phyloP scores from a whole-genome alignment of 1,140 invertebrate species.

The Nixonia krombeini region DNA sequence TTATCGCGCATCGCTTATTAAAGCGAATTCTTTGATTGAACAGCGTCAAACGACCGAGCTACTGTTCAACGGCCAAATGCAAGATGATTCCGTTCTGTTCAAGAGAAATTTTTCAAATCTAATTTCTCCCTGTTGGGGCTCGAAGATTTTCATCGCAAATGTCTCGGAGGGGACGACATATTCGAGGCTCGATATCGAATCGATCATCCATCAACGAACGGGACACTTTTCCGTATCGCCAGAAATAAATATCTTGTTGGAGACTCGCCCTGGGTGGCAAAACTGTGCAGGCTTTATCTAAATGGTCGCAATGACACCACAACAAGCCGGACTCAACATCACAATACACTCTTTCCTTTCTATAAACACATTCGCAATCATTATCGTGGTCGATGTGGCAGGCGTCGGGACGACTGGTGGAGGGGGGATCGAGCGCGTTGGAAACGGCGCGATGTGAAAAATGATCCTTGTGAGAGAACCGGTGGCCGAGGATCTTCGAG shows the following conservation, averaged over 20 bases:
- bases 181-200: constrained; percentile 2
- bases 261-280: constrained; percentile 46
- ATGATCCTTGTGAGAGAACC: constrained; percentile 62
- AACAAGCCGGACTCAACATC: constrained; percentile 58
- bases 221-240: no score
- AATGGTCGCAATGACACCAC: constrained; percentile 49
- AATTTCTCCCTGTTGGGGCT: no score
- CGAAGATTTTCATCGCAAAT: constrained; percentile 7
- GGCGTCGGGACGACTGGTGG: constrained; percentile 26
- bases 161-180: background rate
- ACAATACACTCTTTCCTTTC: constrained; percentile 50
- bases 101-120: no score
- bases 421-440: constrained; percentile 53
- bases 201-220: no score
- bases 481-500: constrained; percentile 30
- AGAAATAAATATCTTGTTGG: background rate
- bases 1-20: background rate
- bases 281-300: constrained; percentile 46
- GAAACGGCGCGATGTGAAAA: constrained; percentile 55
- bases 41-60: background rate
- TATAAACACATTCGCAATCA: constrained; percentile 53
- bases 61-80: constrained; percentile 5
- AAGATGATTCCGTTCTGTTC: no score
- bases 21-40: background rate
- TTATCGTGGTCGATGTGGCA: constrained; percentile 50